Conservation (phyloP, 2,888 invertebrate species). For the Apamea anceps region DNA sequence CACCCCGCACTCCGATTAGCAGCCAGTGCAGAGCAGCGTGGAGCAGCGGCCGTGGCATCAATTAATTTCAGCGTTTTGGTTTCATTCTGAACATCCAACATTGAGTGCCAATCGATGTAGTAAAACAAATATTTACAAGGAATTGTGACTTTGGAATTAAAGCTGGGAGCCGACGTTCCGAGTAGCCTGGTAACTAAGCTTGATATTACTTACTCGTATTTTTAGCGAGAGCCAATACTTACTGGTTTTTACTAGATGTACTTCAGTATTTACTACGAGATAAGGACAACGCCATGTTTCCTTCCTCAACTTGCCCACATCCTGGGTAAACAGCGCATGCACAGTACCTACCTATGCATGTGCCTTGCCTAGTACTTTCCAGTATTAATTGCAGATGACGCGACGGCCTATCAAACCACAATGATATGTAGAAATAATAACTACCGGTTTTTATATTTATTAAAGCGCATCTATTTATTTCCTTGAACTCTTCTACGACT, state of each 20-base stretch:
- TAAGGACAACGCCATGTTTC: not conserved
- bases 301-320: slow-evolving; percentile 40
- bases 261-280: not conserved
- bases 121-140: not conserved
- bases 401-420: not conserved
- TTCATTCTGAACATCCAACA: not conserved
- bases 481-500: not conserved
- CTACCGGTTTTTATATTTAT: not conserved
- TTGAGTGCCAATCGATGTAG: not conserved
- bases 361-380: not conserved
- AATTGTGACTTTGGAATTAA: not conserved
- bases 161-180: not conserved
- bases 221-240: not conserved
- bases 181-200: not conserved
- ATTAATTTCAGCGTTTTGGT: slow-evolving; percentile 15
- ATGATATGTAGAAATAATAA: not conserved
- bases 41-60: not conserved
- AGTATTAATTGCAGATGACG: not conserved
- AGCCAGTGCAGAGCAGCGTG: not conserved
- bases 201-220: not conserved
- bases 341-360: not conserved
- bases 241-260: not conserved
- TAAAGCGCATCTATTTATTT: not conserved
- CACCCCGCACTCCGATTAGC: slow-evolving; percentile 1
- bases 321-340: not conserved